Base-by-base conservation (phyloP, 1,140 invertebrate species). In the Streblospio benedicti region DNA sequence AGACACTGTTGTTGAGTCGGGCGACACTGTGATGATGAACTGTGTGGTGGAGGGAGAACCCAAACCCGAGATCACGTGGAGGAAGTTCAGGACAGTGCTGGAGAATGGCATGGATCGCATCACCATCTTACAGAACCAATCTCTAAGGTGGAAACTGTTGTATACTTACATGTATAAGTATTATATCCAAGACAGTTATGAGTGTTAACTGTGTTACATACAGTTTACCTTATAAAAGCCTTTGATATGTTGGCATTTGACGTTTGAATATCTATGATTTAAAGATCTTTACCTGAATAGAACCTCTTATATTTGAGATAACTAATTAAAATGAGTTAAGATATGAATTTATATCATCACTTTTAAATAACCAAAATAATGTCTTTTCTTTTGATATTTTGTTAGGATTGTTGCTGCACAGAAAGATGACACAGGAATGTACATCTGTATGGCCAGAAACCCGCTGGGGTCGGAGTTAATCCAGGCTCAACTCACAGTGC, bases 371-470 rank as follows among this genome's bases (percentile, higher is more conserved):
- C 35, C 9, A 38, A 38, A n/a, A 9, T 38, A 38, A 38, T 38
- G n/a, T 38, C 31, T 33, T 41, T 32, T 23, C n/a, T 1, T 41
- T 12, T 38, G 16, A 41, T 43, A 56, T 23, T 6, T 35, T 62
- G 63, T 50, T 55, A 75, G 75, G 65, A 76, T 81, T 65, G 66
- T 78, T 28, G 76, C 75, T 9, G 63, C 74, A 9, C 72, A 76
- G 63, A 54, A 72, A 41, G 65, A 67, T 35, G 81, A 83, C 67
- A 69, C 71, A 50, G 80, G 75, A n/a, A 45, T 69, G 25, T 83
- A 82, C 57, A 70, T 74, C n/a, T 83, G 81, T 65, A 65, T 78
- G 50, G 79, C 80, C 4, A 75, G 71, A 50, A 82, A 81, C 64
- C 58, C 65, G 27, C 51, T 76, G 12, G 76, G 75, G 16, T 67